Conservation (phyloP, 2,888 invertebrate species). For the Lasioglossum malachurum region DNA sequence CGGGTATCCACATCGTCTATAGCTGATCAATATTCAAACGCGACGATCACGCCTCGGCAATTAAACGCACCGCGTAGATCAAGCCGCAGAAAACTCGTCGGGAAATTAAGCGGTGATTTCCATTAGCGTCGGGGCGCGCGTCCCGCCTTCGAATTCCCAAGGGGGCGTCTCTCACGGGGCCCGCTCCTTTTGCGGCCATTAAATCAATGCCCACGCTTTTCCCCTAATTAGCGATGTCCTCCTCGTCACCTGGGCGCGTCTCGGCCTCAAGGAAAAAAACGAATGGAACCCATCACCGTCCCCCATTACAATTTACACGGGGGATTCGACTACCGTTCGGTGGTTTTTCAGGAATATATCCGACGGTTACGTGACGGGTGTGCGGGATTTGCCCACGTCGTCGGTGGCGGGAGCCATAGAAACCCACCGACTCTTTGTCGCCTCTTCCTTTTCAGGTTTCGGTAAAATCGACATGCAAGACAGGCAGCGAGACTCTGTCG, state of each 20-base stretch:
- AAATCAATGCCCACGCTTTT: conserved; percentile 38
- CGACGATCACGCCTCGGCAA: conserved; percentile 27
- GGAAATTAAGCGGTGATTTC: background rate
- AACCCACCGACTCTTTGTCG: conserved; percentile 64
- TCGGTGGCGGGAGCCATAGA: conserved; percentile 52
- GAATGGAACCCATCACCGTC: background rate
- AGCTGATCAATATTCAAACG: conserved; percentile 25
- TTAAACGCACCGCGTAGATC: conserved; percentile 23
- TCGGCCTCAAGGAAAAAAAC: background rate
- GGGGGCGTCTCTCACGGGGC: background rate
- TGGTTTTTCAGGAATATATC: conserved; percentile 57
- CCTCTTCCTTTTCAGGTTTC: conserved; percentile 73
- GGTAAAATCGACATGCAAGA: conserved; percentile 79
- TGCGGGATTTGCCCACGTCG: conserved; percentile 48
- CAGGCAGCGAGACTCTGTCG: conserved; percentile 66
- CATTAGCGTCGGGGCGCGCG: background rate
- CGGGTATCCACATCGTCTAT: background rate
- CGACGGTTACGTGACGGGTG: conserved; percentile 59
- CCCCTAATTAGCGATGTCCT: conserved; percentile 61
- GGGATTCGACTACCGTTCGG: conserved; percentile 61
- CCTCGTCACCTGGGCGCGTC: conserved; percentile 35
- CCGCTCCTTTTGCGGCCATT: conserved; percentile 12
- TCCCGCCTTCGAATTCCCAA: background rate
- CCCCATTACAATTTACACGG: conserved; percentile 55
- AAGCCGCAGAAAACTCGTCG: conserved; percentile 21